Evolutionary conservation across 1,140 invertebrate genomes (phyloP), one percentile per base, ranked within the genome.

Genomic region (Megalonaias nervosa): DNA sequence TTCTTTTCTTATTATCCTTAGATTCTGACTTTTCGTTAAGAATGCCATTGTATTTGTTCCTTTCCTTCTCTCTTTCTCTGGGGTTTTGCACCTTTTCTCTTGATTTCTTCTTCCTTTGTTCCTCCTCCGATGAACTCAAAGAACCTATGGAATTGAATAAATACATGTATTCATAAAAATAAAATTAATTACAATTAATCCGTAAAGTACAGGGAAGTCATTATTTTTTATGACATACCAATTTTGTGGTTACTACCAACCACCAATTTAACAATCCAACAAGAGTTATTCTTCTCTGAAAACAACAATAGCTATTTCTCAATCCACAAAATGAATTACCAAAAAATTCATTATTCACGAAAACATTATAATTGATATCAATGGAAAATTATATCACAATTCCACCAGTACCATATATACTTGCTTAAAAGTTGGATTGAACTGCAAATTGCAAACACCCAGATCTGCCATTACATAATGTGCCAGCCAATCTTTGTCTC

Each of bases 71-170:
- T 6, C 56, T 59, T 14, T 67, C 65, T 26, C 60, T 67, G 11
- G 11, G 48, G 0, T 60, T n/a, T 26, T 17, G 16, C n/a, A 55
- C 14, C 57, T 69, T 69, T 19, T 31, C 19, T 56, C 23, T 69
- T 38, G 58, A 62, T 26, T 68, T 75, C 67, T 23, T 75, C 57
- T 61, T 69, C 14, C 67, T 48, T 48, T 19, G 59, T 15, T 75
- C 74, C 19, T 75, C 74, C 16, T 75, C 74, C 26, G 74, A 75
- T 4, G 74, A 69, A 59, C 74, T 75, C 16, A 62, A 66, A 69
- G 59, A 12, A 75, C 38, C 38, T 48, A 69, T 17, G 19, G 31
- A 67, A 23, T 65, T 14, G 13, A 17, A 19, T 12, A 21, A 57
- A 65, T 17, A 21, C 38, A n/a, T 38, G 16, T 15, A 71, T 26